Evolutionary conservation across 2,888 invertebrate genomes (phyloP).

Genomic region (Tryphoninae sp.): DNA sequence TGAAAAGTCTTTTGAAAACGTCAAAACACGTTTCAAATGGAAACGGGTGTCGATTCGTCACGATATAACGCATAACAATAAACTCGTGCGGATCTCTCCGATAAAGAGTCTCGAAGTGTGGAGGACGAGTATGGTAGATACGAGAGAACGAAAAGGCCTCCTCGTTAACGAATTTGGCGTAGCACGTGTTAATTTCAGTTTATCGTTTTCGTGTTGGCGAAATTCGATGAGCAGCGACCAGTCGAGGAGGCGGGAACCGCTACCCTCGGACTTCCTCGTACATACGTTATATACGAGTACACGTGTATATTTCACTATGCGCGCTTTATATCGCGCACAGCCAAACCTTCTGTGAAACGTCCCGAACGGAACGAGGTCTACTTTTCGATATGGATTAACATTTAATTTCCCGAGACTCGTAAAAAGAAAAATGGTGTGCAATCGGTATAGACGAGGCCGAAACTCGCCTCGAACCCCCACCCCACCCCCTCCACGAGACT

Average conservation of each 20-base stretch:
- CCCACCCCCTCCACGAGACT: background rate
- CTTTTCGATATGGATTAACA: conserved; percentile 74
- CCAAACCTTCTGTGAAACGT: background rate
- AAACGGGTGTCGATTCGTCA: background rate
- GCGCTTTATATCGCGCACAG: background rate
- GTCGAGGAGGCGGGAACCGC: too few species aligned
- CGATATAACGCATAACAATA: background rate
- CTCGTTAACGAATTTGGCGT: conserved; percentile 46
- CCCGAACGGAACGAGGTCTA: conserved; percentile 56
- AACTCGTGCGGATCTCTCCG: too few species aligned
- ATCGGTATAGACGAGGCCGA: conserved; percentile 74
- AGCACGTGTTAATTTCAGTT: conserved; percentile 71
- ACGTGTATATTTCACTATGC: background rate
- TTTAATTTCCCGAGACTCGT: conserved; percentile 67
- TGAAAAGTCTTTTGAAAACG: background rate
- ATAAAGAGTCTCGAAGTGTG: too few species aligned
- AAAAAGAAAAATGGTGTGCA: conserved; percentile 69
- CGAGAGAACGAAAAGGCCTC: conserved; percentile 34
- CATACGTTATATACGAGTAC: background rate
- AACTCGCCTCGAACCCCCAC: background rate
- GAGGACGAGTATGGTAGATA: too few species aligned
- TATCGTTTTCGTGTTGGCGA: conserved; percentile 70
- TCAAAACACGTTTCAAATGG: background rate
- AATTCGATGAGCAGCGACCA: conserved; percentile 50
- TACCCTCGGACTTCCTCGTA: background rate